These are phyloP conservation scores for Mechanitis messenoides DNA, from an alignment of 2,888 invertebrate genomes.

Conservation along the genomic window DNA sequence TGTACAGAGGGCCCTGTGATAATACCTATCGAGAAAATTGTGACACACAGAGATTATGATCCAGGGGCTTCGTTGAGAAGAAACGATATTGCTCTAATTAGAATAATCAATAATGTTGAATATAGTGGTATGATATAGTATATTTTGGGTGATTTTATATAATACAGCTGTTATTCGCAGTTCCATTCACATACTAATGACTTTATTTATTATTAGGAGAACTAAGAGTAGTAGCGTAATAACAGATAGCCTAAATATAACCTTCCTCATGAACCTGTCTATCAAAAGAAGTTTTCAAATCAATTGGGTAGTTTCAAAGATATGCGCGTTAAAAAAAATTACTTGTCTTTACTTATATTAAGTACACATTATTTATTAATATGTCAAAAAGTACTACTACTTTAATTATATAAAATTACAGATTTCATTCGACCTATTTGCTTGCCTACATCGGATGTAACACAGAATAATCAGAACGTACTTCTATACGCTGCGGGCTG, in stretches of 20 bases:
- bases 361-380: too few relatives aligned
- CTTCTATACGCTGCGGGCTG: slow-evolving; percentile 35
- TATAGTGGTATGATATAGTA: slow-evolving; percentile 50
- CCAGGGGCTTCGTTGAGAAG: slow-evolving; percentile 33
- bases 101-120: slow-evolving; percentile 49
- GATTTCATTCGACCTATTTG: slow-evolving; percentile 48
- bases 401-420: slow-evolving; percentile 19
- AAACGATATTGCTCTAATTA: slow-evolving; percentile 68
- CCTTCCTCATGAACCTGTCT: too few relatives aligned
- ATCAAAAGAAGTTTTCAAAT: too few relatives aligned
- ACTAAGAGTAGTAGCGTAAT: too few relatives aligned
- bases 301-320: too few relatives aligned
- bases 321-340: not conserved
- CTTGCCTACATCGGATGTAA: slow-evolving; percentile 32
- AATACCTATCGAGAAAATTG: slow-evolving; percentile 52
- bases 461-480: slow-evolving; percentile 3
- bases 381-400: not conserved
- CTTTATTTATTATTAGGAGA: too few relatives aligned
- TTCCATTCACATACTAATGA: too few relatives aligned
- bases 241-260: too few relatives aligned
- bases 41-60: slow-evolving; percentile 61
- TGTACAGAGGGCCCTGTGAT: slow-evolving; percentile 58
- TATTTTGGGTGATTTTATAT: not conserved
- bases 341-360: too few relatives aligned
- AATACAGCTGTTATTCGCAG: not conserved